These are phyloP conservation scores for Drosophila anceps DNA, from an alignment of 2,888 invertebrate species.

Conservation along the genomic window DNA sequence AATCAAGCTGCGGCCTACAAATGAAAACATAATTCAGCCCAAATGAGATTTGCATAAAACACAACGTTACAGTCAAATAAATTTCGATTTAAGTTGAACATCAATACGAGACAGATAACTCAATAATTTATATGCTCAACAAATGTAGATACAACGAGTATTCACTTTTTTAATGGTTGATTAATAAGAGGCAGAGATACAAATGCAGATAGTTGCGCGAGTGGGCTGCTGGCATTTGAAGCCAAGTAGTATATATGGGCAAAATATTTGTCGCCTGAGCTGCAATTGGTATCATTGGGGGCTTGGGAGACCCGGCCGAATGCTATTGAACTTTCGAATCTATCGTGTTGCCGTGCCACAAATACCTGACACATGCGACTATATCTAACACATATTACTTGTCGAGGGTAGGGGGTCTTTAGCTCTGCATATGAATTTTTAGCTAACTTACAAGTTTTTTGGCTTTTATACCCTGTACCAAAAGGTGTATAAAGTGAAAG, in stretches of 20 bases:
- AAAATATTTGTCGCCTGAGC: conserved; percentile 37
- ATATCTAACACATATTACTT: conserved; percentile 43
- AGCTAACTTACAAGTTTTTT: conserved; percentile 48
- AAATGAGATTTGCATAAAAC: conserved; percentile 74
- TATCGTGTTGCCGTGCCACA: conserved; percentile 69
- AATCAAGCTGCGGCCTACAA: conserved; percentile 67
- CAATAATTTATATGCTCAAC: conserved; percentile 71
- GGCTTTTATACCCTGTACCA: conserved; percentile 20
- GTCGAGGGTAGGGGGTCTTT: conserved; percentile 13
- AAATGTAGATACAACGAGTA: conserved; percentile 59
- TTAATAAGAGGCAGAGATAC: conserved; percentile 51
- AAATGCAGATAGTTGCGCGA: conserved; percentile 23
- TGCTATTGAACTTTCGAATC: conserved; percentile 73
- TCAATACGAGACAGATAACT: conserved; percentile 65
- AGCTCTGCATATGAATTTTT: conserved; percentile 58
- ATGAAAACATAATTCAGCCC: conserved; percentile 77
- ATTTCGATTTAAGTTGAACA: conserved; percentile 55
- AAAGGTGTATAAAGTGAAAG: too few species aligned
- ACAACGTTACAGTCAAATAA: conserved; percentile 72
- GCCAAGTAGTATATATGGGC: conserved; percentile 12
- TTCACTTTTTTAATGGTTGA: conserved; percentile 33
- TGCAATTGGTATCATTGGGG: not conserved
- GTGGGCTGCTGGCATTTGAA: conserved; percentile 42
- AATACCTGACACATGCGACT: conserved; percentile 67
- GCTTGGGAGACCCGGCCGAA: not conserved